phyloP scores from a whole-genome alignment of 1,140 invertebrate species.

The Wasmannia auropunctata region DNA sequence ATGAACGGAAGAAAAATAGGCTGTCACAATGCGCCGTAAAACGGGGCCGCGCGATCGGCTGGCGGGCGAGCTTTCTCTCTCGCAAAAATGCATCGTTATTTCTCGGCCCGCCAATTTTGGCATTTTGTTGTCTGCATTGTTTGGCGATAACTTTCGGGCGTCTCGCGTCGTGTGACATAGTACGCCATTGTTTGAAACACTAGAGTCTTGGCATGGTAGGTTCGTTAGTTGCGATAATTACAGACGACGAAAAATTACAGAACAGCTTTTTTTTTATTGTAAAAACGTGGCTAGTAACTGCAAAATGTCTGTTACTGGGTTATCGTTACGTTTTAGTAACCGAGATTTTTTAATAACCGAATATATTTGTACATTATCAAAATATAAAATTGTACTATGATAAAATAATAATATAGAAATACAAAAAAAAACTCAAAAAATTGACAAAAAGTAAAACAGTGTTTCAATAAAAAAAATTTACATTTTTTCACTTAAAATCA shows the following conservation, averaged over 20 bases:
- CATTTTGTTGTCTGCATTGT: slow-evolving; percentile 32
- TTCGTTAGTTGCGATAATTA: neutral
- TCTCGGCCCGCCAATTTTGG: slow-evolving; percentile 25
- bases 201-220: neutral
- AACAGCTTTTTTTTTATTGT: neutral
- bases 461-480: neutral
- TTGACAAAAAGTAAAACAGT: neutral
- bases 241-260: slow-evolving; percentile 1
- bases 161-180: neutral
- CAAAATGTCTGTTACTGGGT: neutral
- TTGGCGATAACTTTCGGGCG: slow-evolving; percentile 28
- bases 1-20: slow-evolving; percentile 45
- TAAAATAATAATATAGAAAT: neutral
- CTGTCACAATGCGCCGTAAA: slow-evolving; percentile 36
- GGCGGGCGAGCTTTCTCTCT: neutral
- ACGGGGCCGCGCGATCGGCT: slow-evolving; percentile 6
- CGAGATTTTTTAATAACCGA: neutral
- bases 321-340: neutral
- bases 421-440: neutral
- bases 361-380: neutral
- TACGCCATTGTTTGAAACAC: slow-evolving; percentile 16
- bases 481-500: neutral
- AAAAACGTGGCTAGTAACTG: neutral
- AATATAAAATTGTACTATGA: neutral
- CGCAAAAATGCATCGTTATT: slow-evolving; percentile 49